phyloP scores from a whole-genome alignment of 2,113 vertebrate species.

The Pomatostomus ruficeps region DNA sequence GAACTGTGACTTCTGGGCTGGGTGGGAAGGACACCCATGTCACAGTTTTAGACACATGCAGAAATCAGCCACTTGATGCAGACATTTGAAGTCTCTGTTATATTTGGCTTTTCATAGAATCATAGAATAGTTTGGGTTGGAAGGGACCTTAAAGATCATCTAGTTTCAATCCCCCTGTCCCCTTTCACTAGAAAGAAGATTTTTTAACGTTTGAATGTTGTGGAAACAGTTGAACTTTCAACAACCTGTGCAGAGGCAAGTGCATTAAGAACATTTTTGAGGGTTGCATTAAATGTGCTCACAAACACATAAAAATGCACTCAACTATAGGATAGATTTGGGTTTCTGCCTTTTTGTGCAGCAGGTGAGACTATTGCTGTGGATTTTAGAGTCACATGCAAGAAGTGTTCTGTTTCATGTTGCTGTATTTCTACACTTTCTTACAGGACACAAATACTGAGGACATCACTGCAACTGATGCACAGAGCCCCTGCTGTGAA shows the following conservation, averaged over 20 bases:
- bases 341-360: background rate
- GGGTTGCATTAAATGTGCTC: background rate
- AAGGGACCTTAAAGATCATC: background rate
- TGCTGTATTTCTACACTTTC: background rate
- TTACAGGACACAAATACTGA: background rate
- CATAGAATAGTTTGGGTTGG: background rate
- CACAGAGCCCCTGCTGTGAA: background rate
- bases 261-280: background rate
- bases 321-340: background rate
- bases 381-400: background rate
- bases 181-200: background rate
- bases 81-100: background rate
- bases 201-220: background rate
- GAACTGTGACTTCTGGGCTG: background rate
- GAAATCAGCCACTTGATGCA: background rate
- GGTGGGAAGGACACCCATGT: background rate
- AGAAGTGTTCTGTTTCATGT: background rate
- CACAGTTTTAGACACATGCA: background rate
- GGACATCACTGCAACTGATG: background rate
- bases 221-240: background rate
- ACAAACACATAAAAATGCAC: background rate
- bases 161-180: rapidly evolving
- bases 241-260: background rate
- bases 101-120: background rate
- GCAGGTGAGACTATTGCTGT: background rate